phyloP scores from a whole-genome alignment of 2,113 vertebrate species.

The Paratilapia polleni region DNA sequence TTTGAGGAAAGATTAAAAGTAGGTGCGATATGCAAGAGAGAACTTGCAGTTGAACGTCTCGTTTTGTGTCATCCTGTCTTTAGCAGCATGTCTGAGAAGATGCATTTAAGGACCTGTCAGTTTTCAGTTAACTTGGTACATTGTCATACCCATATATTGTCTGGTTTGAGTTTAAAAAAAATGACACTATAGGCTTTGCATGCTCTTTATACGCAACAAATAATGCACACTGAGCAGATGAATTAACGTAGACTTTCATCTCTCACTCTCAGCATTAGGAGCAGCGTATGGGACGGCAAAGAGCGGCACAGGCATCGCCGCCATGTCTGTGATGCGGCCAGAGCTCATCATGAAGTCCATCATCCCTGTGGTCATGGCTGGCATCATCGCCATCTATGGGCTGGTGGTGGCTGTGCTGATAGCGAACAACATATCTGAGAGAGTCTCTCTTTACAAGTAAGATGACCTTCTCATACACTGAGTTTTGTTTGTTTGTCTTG shows the following conservation, averaged over 20 bases:
- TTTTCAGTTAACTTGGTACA: too few species aligned
- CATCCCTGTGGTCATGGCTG: constrained; percentile 99
- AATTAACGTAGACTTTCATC: background rate
- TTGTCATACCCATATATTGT: too few species aligned
- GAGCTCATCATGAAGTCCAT: constrained; percentile 99
- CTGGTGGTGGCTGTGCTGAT: constrained; percentile 98
- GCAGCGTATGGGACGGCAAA: constrained; percentile 98
- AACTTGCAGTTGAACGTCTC: background rate
- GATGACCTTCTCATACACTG: constrained; percentile 4
- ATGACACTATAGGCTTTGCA: background rate
- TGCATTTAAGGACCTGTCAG: too few species aligned
- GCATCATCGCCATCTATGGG: constrained; percentile 98
- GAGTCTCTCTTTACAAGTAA: constrained; percentile 92
- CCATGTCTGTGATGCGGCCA: constrained; percentile 99
- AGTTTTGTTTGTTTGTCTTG: background rate
- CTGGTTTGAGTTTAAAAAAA: background rate
- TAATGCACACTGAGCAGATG: too few species aligned
- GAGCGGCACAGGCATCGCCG: constrained; percentile 97
- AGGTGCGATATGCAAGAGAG: background rate
- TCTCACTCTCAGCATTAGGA: constrained; percentile 86
- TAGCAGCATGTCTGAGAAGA: background rate
- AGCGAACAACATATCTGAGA: constrained; percentile 88
- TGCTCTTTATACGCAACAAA: too few species aligned
- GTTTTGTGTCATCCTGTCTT: background rate
- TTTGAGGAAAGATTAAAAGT: background rate